Conservation (phyloP, 1,140 invertebrate species). For the Drusus annulatus region DNA sequence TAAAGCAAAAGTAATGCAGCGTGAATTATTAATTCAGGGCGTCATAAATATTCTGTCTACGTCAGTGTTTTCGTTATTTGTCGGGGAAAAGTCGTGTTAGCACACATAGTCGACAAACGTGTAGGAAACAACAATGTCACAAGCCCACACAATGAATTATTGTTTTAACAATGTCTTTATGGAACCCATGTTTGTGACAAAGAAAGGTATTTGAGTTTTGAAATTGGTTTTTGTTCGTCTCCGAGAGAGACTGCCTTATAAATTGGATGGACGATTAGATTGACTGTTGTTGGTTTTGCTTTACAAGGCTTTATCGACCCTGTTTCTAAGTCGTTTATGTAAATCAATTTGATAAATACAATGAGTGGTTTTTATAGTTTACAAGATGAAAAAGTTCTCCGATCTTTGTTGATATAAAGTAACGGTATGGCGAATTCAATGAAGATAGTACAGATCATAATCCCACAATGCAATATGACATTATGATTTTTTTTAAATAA, state of each 20-base stretch:
- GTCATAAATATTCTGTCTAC: not conserved
- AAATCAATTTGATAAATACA: not conserved
- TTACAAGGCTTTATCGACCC: not conserved
- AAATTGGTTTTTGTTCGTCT: conserved; percentile 6
- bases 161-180: conserved; percentile 31
- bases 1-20: no score
- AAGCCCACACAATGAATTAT: conserved; percentile 31
- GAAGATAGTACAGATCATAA: no score
- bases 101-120: conserved; percentile 9
- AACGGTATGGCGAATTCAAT: no score
- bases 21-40: not conserved
- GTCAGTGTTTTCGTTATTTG: conserved; percentile 12
- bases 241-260: not conserved
- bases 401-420: no score
- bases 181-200: conserved; percentile 30
- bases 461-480: no score
- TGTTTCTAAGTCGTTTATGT: not conserved
- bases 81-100: conserved; percentile 22
- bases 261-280: not conserved
- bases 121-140: conserved; percentile 25
- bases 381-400: no score
- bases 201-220: conserved; percentile 8
- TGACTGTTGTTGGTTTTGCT: not conserved
- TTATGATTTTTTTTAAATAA: no score
- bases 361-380: no score